Evolutionary conservation across 2,888 invertebrate genomes (phyloP).

Genomic region (Limnephilus auricula): DNA sequence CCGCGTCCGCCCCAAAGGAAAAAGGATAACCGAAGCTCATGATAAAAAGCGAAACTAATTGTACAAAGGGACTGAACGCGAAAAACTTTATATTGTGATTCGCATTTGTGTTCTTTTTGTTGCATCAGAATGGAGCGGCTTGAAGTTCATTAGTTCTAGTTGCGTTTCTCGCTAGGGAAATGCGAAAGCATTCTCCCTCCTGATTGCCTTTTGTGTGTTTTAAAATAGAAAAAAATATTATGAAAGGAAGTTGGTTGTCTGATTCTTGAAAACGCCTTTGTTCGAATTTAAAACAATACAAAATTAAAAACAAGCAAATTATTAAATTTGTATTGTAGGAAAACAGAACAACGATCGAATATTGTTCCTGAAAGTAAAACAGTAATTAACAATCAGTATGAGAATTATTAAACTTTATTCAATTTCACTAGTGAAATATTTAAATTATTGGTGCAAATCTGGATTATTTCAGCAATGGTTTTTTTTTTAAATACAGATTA

Average conservation of each 20-base stretch:
- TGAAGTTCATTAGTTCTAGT: slow-evolving; percentile 45
- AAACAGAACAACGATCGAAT: neutral
- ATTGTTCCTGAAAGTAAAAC: neutral
- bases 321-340: neutral
- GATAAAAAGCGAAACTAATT: slow-evolving; percentile 59
- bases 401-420: no score
- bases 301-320: neutral
- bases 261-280: neutral
- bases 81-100: slow-evolving; percentile 55
- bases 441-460: no score
- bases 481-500: no score
- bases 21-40: slow-evolving; percentile 45
- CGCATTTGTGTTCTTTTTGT: slow-evolving; percentile 43
- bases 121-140: slow-evolving; percentile 45
- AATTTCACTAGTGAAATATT: no score
- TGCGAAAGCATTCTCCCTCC: slow-evolving; percentile 38
- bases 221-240: slow-evolving; percentile 32
- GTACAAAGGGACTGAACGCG: slow-evolving; percentile 52
- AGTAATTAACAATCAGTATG: neutral
- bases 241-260: slow-evolving; percentile 23
- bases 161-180: slow-evolving; percentile 19
- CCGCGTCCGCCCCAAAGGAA: slow-evolving; percentile 28
- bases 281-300: neutral
- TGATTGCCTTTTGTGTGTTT: slow-evolving; percentile 42
- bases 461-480: no score